Base-by-base conservation (phyloP, 2,797 vertebrate species). In the Gadopsis bispinosus region DNA sequence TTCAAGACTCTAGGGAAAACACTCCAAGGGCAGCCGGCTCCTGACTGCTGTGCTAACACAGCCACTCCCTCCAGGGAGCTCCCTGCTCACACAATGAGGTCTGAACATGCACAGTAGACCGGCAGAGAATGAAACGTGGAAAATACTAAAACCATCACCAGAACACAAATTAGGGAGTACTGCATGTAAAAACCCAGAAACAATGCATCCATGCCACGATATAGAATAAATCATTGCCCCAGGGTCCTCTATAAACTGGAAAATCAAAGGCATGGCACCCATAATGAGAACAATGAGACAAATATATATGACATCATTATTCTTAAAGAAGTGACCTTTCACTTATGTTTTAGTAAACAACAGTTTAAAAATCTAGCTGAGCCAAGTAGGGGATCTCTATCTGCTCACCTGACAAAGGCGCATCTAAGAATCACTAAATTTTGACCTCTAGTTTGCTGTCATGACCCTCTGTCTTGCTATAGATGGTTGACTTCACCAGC, bases 1-100 rank as follows among this genome's bases (percentile, higher is more conserved):
- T 35, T 48, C 45, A 61, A 76, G 60, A 66, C 81, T 89, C 79
- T 69, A 14, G 80, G 81, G 84, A 83, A 70, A 74, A 61, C 26
- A 74, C 45, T 88, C 79, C 81, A 83, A 87, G 87, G 83, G 61
- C 78, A 87, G 83, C 70, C 69, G 39, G 69, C 79, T 86, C 75
- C 78, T 68, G 41, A 60, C 61, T 69, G 67, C 74, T 83, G 67
- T 80, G 66, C 79, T 84, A 84, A 86, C 76, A 83, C 59, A 70
- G 29, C 45, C 61, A 69, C 55, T 77, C 45, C 61, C 84, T 81
- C 70, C 54, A 48, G 85, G 67, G 78, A 83, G 76, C 60, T 78
- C 59, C 65, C 33, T 61, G 60, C 61, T 80, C 73, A 77, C 73
- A 88, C 83, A 83, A 64, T 73, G 68, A 79, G 78, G 65, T 64